Conservation (phyloP, 2,797 vertebrate genomes). For the Erpetoichthys calabaricus region DNA sequence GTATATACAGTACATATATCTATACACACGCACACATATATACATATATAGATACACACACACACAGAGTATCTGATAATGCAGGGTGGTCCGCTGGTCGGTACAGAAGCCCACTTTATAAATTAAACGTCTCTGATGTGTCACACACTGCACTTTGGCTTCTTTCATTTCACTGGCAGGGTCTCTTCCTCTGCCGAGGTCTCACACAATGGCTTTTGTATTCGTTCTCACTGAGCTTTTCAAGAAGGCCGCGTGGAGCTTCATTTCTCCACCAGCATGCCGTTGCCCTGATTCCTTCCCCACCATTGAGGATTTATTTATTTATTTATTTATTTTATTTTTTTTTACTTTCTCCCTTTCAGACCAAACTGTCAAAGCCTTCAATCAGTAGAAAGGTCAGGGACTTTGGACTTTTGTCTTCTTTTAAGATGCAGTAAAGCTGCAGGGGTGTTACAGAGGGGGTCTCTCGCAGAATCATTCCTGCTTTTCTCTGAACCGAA, state of each 20-base stretch:
- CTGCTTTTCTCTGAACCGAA: too few species aligned
- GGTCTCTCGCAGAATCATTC: too few species aligned
- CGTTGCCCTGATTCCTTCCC: neutral
- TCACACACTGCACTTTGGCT: neutral
- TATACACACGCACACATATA: constrained; percentile 3
- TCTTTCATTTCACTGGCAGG: neutral
- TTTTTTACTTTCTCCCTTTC: neutral
- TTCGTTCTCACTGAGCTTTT: neutral
- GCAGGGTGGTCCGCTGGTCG: neutral
- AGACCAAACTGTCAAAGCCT: neutral
- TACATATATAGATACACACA: neutral
- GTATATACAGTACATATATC: too few species aligned
- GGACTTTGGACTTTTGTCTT: neutral
- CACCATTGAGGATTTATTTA: neutral
- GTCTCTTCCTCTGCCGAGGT: neutral
- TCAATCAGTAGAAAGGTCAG: constrained; percentile 2
- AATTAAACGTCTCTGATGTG: too few species aligned
- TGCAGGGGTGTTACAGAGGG: neutral
- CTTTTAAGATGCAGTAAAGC: constrained; percentile 3
- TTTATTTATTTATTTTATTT: neutral
- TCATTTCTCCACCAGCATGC: neutral
- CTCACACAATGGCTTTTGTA: constrained; percentile 3
- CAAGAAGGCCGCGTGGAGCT: neutral
- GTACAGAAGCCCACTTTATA: neutral
- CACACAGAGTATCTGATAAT: neutral